These are phyloP conservation scores for Bhutanitis thaidina DNA, from an alignment of 2,888 invertebrate species.

Conservation along the genomic window DNA sequence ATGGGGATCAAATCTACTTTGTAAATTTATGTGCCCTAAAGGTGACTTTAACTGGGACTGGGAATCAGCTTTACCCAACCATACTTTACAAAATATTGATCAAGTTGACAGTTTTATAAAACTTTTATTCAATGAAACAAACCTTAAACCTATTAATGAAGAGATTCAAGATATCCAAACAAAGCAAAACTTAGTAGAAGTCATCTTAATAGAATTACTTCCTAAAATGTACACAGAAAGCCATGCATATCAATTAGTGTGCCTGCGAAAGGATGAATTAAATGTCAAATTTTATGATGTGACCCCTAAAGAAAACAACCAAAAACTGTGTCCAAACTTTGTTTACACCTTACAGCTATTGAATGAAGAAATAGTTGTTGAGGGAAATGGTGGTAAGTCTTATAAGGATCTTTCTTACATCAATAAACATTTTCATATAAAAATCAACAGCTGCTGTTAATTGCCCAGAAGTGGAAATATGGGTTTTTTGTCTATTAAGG, in stretches of 20 bases:
- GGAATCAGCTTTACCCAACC: slow-evolving; percentile 14
- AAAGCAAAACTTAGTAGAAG: slow-evolving; percentile 29
- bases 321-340: slow-evolving; percentile 68
- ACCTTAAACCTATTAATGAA: slow-evolving; percentile 18
- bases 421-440: too few species aligned
- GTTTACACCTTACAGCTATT: slow-evolving; percentile 64
- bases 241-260: slow-evolving; percentile 54
- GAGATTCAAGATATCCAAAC: slow-evolving; percentile 13
- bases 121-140: slow-evolving; percentile 25
- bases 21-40: slow-evolving; percentile 24
- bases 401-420: not conserved
- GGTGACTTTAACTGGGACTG: slow-evolving; percentile 6
- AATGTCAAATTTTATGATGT: slow-evolving; percentile 71
- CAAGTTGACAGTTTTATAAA: slow-evolving; percentile 21
- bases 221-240: slow-evolving; percentile 51
- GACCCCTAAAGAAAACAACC: slow-evolving; percentile 45
- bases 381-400: slow-evolving; percentile 55
- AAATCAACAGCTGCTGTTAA: too few species aligned
- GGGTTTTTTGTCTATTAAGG: too few species aligned
- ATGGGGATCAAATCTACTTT: slow-evolving; percentile 71
- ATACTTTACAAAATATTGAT: slow-evolving; percentile 26
- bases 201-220: slow-evolving; percentile 54
- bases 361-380: slow-evolving; percentile 53
- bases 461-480: too few species aligned
- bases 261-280: slow-evolving; percentile 55